Percentiles rank a stretch among this genome's conserved stretches.
Conservation (phyloP, 2,888 invertebrate species). For the Steinernema carpocapsae region DNA sequence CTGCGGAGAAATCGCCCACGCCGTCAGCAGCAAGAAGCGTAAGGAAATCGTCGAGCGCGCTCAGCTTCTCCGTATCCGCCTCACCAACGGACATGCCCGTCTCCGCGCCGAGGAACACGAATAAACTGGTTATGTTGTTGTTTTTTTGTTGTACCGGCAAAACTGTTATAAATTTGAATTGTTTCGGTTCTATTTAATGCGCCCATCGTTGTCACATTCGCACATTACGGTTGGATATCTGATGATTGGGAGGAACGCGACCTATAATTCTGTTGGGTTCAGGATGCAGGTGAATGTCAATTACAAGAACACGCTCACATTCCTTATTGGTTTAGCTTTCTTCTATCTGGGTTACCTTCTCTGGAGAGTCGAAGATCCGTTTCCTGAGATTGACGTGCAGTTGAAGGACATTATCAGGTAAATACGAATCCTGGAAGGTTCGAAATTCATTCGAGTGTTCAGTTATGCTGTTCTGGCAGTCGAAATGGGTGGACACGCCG, state of each 20-base stretch:
- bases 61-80: constrained; percentile 64
- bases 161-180: constrained; percentile 32
- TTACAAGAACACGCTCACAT: constrained; percentile 57
- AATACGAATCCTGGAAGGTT: neutral
- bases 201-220: neutral
- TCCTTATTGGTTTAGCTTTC: constrained; percentile 54
- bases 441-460: constrained; percentile 36
- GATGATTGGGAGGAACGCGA: too few relatives aligned
- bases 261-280: too few relatives aligned
- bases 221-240: neutral
- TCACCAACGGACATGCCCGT: constrained; percentile 94
- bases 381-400: constrained; percentile 63
- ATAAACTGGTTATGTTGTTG: constrained; percentile 74
- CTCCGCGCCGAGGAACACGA: constrained; percentile 97
- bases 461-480: constrained; percentile 66
- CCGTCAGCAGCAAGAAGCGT: constrained; percentile 95
- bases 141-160: constrained; percentile 48
- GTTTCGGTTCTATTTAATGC: constrained; percentile 7
- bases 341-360: constrained; percentile 62
- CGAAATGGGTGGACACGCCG: constrained; percentile 67
- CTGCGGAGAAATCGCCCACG: constrained; percentile 96
- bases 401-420: constrained; percentile 60
- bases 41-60: constrained; percentile 94
- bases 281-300: constrained; percentile 60
- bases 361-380: constrained; percentile 57